Evolutionary conservation across 1,140 invertebrate species (phyloP), one percentile per base, ranked within the genome.

Genomic region (Potamilus streckersoni): DNA sequence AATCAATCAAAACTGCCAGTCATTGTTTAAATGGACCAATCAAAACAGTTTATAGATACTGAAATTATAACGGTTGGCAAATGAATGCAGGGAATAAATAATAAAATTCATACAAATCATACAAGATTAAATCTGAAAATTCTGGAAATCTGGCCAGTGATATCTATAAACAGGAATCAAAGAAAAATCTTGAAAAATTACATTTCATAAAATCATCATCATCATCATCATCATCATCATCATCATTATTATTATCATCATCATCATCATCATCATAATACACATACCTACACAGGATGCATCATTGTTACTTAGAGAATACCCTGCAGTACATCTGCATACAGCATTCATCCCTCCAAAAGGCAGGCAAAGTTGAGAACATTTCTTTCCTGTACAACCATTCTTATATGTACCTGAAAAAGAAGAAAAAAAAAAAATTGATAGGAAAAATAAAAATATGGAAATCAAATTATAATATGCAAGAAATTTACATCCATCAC

Each of bases 311-410:
- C 93, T 91, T 19, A 90, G 81, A 23, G 85, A 79, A 89, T 94
- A 96, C 2, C 96, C 95, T 55, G 93, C 91, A 3, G 95, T 94
- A 89, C 95, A 97, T 70, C 91, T 92, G 87, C 95, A 97, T 1
- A 91, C 91, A 79, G 92, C 91, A 16, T 89, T 88, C 0, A 84
- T 89, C 15, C 82, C 73, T 1, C 92, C 92, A 23, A 59, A 78
- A 16, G 95, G 94, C 69, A 97, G 87, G 88, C 96, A 97, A 4
- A 97, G 88, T 88, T 97, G 95, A 74, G 93, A 91, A 87, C 95
- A 96, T 81, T 92, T 93, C 70, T 93, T 91, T 12, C 91, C 89
- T 4, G 90, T 85, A 85, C 96, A 98, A 85, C 96, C 95, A 87
- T 97, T 95, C 15, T 93, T 89, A 2, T 92, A 93, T 1, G 93